Evolutionary conservation across 2,797 vertebrate genomes (phyloP).

Genomic region (Gymnothorax javanicus): DNA sequence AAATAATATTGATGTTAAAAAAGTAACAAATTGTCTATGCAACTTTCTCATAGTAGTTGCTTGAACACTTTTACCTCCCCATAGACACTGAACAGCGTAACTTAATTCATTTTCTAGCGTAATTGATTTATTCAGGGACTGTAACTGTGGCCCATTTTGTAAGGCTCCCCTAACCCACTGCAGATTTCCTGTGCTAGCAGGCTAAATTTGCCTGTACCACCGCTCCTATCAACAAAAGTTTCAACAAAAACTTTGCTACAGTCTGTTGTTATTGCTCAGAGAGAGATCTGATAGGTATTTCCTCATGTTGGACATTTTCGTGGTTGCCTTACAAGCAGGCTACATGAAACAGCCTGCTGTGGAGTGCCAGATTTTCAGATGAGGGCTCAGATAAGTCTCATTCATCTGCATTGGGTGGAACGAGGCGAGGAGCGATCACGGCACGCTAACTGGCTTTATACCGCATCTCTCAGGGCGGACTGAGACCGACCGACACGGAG

Average conservation of each 20-base stretch:
- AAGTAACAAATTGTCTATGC: too few species aligned
- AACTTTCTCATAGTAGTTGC: background rate
- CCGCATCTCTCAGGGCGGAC: constrained; percentile 54
- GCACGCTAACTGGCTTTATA: constrained; percentile 68
- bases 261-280: constrained; percentile 18
- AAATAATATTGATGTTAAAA: too few species aligned
- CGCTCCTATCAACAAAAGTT: constrained; percentile 19
- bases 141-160: background rate
- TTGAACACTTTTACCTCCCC: background rate
- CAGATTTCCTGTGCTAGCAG: background rate
- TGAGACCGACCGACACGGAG: constrained; percentile 59
- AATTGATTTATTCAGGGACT: background rate
- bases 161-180: background rate
- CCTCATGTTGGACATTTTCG: constrained; percentile 28
- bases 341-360: constrained; percentile 48
- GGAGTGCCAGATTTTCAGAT: constrained; percentile 55
- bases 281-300: constrained; percentile 42
- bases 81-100: background rate
- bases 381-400: constrained; percentile 61
- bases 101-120: background rate
- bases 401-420: constrained; percentile 71
- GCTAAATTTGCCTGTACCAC: background rate
- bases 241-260: constrained; percentile 26
- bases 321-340: constrained; percentile 40
- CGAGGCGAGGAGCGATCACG: constrained; percentile 66